Base-by-base conservation (phyloP, 2,113 vertebrate genomes). In the Marmota monax region DNA sequence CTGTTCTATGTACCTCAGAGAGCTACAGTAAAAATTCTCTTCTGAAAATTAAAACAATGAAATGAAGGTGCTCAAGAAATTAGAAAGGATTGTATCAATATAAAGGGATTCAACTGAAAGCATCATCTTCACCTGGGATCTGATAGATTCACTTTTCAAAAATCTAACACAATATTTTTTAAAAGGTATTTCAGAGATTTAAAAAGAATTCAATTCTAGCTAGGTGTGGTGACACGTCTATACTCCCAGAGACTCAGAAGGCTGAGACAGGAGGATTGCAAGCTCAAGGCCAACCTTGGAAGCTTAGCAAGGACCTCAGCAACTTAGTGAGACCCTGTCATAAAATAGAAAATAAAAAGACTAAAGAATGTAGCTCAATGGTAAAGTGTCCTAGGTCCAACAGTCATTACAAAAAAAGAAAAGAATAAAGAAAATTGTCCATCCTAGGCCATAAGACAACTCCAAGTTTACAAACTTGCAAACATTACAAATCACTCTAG, bases 41-140 rank as follows among this genome's bases (percentile, higher is more conserved):
- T 61, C 56, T 22, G 16, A 96, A 73, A 97, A 84, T 53, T 79
- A 78, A 88, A 92, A 85, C 25, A 76, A 29, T 63, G 7, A 67
- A 77, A 90, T 0, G 2, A 20, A 80, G 82, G 29, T 39, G 6
- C 34, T 37, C 34, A 29, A 78, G 16, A 79, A 92, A 77, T 29
- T 32, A 42, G 34, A 85, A 92, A 90, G 18, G 16, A 45, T 2
- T 29, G 1, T 51, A 73, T 70, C 29, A 58, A 63, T 7, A 72
- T 7, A 80, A 92, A 72, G 18, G 23, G 37, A n/a, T 93, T 74
- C 25, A 63, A 61, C 56, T 27, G 23, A 51, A 84, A 90, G 0
- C 2, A 65, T 70, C 8, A 51, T 27, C 11, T 70, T 39, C 20
- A 84, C 67, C 56, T 27, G 63, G 7, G 11, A 85, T 4, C 13